Base-by-base conservation (phyloP, 2,797 vertebrate genomes). In the Melanotaenia parkinsoni region DNA sequence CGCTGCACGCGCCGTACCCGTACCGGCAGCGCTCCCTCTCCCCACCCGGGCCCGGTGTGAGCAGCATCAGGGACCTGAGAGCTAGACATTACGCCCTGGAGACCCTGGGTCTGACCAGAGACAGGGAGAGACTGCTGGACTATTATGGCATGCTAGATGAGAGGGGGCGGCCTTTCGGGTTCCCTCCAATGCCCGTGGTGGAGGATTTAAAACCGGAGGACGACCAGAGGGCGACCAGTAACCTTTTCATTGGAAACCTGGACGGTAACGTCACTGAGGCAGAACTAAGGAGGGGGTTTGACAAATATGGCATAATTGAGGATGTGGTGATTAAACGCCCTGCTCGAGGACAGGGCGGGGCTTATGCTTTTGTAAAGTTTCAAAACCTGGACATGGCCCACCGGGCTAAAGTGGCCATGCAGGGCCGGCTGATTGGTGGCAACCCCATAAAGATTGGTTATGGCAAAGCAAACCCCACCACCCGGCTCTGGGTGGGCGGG, bases 351-450 rank as follows among this genome's bases (percentile, higher is more conserved):
- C 97, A 97, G 45, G 98, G 98, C 0, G 96, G 97, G 0, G 97
- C 97, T 0, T 99, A 99, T 0, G 98, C 97, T 18, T 99, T 99
- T 32, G 96, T 99, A 5, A 99, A 99, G 90, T 99, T 99, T 81
- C 98, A 99, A 89, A 99, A 99, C 88, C 86, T 99, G 61, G 98
- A 99, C 93, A 99, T 99, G 98, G 98, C 98, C 0, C 98, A 99
- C 83, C 82, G 96, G 24, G 98, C 98, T 57, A 99, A 99, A 63
- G 96, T 99, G 20, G 97, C 97, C 60, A 99, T 99, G 98, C 98
- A 98, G 0, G 98, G 97, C 0, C 95, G 97, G 0, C 92, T 97
- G 16, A 95, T 99, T 0, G 97, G 97, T 0, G 96, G 97, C 47
- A 98, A 99, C 87, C 96, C 95, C 0, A 95, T 99, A 63, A 99